Evolutionary conservation across 2,113 vertebrate genomes (phyloP).

Genomic region (Caranx ignobilis): DNA sequence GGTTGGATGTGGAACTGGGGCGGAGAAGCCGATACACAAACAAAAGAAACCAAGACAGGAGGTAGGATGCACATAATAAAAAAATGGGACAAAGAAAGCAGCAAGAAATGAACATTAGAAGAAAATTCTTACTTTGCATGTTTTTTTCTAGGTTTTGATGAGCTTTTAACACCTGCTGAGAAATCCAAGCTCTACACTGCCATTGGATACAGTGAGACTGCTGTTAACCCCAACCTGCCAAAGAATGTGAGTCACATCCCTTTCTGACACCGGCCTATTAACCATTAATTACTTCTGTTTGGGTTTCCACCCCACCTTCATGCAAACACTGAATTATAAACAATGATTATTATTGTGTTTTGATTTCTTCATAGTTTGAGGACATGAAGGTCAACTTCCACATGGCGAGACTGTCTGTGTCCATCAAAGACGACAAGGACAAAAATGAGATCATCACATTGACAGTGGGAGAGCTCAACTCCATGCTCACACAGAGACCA

Average conservation of each 20-base stretch:
- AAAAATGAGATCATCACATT: conserved; percentile 89
- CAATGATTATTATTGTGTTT: not conserved
- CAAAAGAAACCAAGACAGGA: conserved; percentile 87
- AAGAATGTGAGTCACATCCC: conserved; percentile 88
- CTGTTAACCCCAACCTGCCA: conserved; percentile 93
- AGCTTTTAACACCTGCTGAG: conserved; percentile 91
- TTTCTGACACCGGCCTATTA: not conserved
- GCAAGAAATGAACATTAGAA: no score
- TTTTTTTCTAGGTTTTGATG: conserved; percentile 86
- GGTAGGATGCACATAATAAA: conserved; percentile 74
- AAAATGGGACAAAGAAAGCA: not conserved
- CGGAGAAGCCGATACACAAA: conserved; percentile 72
- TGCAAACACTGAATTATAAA: not conserved
- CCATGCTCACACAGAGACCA: conserved; percentile 90
- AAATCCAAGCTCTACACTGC: conserved; percentile 96
- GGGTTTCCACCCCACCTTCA: not conserved
- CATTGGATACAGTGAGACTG: conserved; percentile 96
- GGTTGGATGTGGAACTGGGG: conserved; percentile 95
- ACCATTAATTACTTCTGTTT: not conserved
- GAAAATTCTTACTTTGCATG: not conserved
- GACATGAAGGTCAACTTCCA: conserved; percentile 92
- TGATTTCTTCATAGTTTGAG: conserved; percentile 88
- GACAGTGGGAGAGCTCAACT: conserved; percentile 89
- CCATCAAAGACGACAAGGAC: conserved; percentile 88
- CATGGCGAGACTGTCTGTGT: conserved; percentile 89